A percentile compares a stretch with the other conserved stretches of the same genome.
Conservation (phyloP, 2,113 vertebrate genomes). For the Malurus melanocephalus region DNA sequence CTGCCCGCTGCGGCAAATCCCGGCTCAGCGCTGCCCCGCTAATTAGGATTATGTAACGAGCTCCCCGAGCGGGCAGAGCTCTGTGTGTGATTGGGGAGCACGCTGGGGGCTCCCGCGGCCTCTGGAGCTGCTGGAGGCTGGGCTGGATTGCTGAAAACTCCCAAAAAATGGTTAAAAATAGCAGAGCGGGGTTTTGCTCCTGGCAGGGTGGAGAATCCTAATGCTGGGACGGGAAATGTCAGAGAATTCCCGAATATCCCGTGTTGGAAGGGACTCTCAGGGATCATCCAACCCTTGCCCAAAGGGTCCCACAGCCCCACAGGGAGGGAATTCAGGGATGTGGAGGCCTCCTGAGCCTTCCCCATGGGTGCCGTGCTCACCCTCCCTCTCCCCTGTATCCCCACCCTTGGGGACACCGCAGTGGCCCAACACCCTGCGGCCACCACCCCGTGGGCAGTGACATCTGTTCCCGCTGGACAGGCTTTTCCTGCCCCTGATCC, state of each 20-base stretch:
- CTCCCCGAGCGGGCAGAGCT: neutral
- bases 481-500: neutral
- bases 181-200: accelerated
- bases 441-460: accelerated
- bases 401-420: neutral
- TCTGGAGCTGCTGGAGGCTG: neutral
- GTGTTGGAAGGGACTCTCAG: accelerated
- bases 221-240: accelerated
- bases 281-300: accelerated
- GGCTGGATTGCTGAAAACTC: neutral
- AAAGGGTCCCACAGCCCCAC: neutral
- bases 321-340: neutral
- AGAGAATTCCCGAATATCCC: neutral
- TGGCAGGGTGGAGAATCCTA: accelerated
- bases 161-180: accelerated
- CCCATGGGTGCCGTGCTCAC: accelerated
- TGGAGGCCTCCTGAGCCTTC: neutral
- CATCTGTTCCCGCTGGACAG: accelerated
- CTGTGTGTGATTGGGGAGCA: neutral
- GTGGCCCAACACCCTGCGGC: accelerated
- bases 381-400: accelerated
- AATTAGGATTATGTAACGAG: constrained; percentile 53
- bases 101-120: neutral
- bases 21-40: constrained; percentile 34
- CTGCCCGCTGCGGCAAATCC: constrained; percentile 47